Evolutionary conservation across 2,888 invertebrate genomes (phyloP).

Genomic region (Spodoptera exigua): DNA sequence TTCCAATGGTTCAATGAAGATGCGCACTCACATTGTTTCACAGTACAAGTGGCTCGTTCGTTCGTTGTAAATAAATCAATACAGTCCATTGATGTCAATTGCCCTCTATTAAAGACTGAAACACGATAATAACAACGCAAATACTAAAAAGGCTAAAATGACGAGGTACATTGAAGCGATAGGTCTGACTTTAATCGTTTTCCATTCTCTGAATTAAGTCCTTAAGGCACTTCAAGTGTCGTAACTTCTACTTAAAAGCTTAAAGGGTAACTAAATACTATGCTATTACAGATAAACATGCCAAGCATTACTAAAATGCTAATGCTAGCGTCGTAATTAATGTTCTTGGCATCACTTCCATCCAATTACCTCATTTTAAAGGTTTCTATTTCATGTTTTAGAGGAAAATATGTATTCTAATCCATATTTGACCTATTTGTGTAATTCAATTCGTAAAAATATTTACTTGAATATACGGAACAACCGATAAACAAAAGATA

Average conservation of each 20-base stretch:
- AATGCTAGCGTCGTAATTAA: constrained; percentile 11
- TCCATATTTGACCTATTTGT: constrained; percentile 17
- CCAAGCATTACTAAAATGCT: constrained; percentile 7
- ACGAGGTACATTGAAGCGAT: not conserved
- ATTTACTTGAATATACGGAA: constrained; percentile 15
- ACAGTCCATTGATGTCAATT: constrained; percentile 59
- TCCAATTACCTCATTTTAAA: constrained; percentile 16
- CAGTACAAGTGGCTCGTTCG: constrained; percentile 5
- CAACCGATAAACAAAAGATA: constrained; percentile 13
- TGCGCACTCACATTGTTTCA: constrained; percentile 12
- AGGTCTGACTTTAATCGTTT: constrained; percentile 11
- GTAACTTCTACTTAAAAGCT: constrained; percentile 17
- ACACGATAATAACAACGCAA: constrained; percentile 15
- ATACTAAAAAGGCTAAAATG: constrained; percentile 4
- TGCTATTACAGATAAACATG: constrained; percentile 6
- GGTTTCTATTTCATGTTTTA: constrained; percentile 7
- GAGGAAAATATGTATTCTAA: constrained; percentile 20
- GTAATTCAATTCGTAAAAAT: constrained; percentile 10
- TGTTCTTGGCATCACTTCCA: constrained; percentile 3
- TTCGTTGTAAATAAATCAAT: constrained; percentile 60
- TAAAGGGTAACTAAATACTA: constrained; percentile 11
- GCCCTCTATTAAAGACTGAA: constrained; percentile 38
- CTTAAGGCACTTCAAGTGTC: constrained; percentile 2
- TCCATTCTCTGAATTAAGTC: constrained; percentile 24
- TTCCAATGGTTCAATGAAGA: constrained; percentile 20